Evolutionary conservation across 2,113 vertebrate genomes (phyloP).

Genomic region (Perca flavescens): DNA sequence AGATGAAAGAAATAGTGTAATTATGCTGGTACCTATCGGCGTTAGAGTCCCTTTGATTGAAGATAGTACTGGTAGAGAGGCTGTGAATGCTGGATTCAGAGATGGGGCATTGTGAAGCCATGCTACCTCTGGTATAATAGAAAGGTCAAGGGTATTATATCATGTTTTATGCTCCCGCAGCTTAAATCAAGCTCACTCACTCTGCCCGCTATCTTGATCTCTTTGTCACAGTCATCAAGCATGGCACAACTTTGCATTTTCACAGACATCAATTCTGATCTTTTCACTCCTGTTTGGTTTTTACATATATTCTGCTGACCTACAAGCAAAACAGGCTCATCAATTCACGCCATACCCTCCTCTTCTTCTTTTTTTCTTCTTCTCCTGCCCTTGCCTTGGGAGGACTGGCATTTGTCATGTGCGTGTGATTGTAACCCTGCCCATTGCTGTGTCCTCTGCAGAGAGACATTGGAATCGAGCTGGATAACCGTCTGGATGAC

Average conservation of each 20-base stretch:
- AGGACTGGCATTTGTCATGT: slow-evolving; percentile 69
- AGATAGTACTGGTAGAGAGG: slow-evolving; percentile 47
- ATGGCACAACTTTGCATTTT: slow-evolving; percentile 64
- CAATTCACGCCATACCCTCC: slow-evolving; percentile 52
- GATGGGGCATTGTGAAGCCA: slow-evolving; percentile 41
- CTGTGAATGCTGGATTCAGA: slow-evolving; percentile 53
- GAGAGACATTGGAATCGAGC: slow-evolving; percentile 91
- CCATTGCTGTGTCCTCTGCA: slow-evolving; percentile 77
- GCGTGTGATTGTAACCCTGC: slow-evolving; percentile 66
- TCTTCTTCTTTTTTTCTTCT: neutral
- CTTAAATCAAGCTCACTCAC: slow-evolving; percentile 68
- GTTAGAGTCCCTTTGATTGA: slow-evolving; percentile 74
- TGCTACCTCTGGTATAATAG: slow-evolving; percentile 58
- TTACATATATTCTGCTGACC: slow-evolving; percentile 62
- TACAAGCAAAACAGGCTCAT: slow-evolving; percentile 60
- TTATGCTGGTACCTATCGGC: slow-evolving; percentile 76
- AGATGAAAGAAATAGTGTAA: slow-evolving; percentile 82
- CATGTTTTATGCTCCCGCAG: slow-evolving; percentile 70
- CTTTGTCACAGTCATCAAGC: slow-evolving; percentile 65
- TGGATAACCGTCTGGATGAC: slow-evolving; percentile 93
- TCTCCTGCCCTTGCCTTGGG: slow-evolving; percentile 63
- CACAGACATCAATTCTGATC: slow-evolving; percentile 55
- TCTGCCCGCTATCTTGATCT: slow-evolving; percentile 67
- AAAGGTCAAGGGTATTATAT: slow-evolving; percentile 83
- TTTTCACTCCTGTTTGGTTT: slow-evolving; percentile 61